A percentile compares a stretch with the other conserved stretches of the same genome.
Conservation (phyloP, 1,140 invertebrate genomes). For the roundworm (Caenorhabditis elegans) region WBcel235 BX284604.4:6101001-6101500, state of each 20-base stretch:
- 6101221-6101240: background rate
- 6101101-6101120: background rate
- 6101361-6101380: too few relatives aligned
- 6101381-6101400: background rate
- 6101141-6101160: too few relatives aligned
- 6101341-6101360: background rate
- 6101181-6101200: constrained; percentile 25
- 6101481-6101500: background rate
- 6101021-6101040: background rate
- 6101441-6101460: constrained; percentile 8
- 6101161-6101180: too few relatives aligned
- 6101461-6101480: background rate
- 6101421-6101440: background rate
- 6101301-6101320: background rate
- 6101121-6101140: background rate
- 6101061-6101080: background rate
- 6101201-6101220: background rate
- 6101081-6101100: background rate
- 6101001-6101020: too few relatives aligned
- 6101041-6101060: background rate
- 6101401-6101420: background rate
- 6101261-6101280: background rate
- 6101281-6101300: background rate
- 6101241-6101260: too few relatives aligned
- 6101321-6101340: background rate